Conservation (phyloP, 1,140 invertebrate genomes). For the Magallana angulata region DNA sequence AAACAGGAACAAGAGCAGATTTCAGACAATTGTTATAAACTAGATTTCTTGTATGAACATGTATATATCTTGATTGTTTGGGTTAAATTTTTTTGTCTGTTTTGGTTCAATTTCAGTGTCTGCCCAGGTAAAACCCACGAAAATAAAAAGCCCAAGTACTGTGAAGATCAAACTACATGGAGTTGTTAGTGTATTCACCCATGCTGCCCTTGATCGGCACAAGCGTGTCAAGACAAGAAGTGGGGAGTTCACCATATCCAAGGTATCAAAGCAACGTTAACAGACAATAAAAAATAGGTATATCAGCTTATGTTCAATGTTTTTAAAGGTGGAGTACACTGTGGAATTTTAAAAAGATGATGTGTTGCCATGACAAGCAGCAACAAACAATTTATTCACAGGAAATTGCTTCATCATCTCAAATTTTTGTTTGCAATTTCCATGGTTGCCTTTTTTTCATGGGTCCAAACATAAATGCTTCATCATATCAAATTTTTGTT, state of each 20-base stretch:
- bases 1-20: not conserved
- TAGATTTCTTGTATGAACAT: conserved; percentile 11
- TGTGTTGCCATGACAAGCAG: not conserved
- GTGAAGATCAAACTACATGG: conserved; percentile 19
- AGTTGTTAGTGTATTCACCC: conserved; percentile 33
- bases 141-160: not conserved
- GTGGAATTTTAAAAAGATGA: conserved; percentile 4
- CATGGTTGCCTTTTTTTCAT: not conserved
- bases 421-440: not conserved
- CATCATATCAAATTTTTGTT: not conserved
- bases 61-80: not conserved
- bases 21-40: not conserved
- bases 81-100: conserved; percentile 4
- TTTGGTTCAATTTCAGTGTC: conserved; percentile 30
- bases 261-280: conserved; percentile 22
- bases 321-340: conserved; percentile 19
- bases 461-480: not conserved
- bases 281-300: conserved; percentile 21
- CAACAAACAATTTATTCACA: not conserved
- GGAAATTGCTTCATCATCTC: not conserved
- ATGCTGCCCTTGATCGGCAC: not conserved
- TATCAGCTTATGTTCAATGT: not conserved
- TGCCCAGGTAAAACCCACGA: not conserved
- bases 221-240: conserved; percentile 28
- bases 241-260: not conserved